These are phyloP conservation scores for Melolontha melolontha DNA, from an alignment of 2,888 invertebrate species.

Conservation along the genomic window DNA sequence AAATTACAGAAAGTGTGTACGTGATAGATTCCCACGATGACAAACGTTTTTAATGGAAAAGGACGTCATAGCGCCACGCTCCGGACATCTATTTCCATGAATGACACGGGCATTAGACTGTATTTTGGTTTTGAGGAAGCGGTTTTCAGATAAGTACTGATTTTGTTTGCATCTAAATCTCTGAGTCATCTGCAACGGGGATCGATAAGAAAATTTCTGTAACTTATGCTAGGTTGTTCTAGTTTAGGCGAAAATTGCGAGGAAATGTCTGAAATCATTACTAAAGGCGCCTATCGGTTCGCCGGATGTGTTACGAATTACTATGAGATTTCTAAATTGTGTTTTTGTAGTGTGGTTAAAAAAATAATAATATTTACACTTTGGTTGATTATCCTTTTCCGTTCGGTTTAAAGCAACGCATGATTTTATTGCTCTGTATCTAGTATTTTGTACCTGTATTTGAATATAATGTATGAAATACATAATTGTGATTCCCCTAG, in stretches of 20 bases:
- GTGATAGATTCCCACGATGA: conserved; percentile 7
- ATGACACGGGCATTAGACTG: conserved; percentile 1
- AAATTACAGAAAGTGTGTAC: conserved; percentile 14
- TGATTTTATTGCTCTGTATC: no score
- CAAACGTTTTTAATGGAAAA: conserved; percentile 8
- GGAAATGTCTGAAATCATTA: conserved; percentile 6
- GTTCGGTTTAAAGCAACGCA: no score
- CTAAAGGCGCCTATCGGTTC: conserved; percentile 13
- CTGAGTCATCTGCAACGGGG: conserved; percentile 4
- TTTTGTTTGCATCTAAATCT: neutral
- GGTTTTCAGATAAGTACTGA: conserved; percentile 24
- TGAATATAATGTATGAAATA: no score
- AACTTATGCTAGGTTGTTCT: neutral
- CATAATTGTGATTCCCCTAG: no score
- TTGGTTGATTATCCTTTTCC: neutral
- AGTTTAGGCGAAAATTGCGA: neutral
- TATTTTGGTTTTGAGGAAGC: conserved; percentile 19
- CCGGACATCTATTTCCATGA: conserved; percentile 7
- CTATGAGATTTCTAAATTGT: neutral
- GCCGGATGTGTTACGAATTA: conserved; percentile 8
- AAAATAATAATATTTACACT: neutral
- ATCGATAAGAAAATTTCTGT: no score
- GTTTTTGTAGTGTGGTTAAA: neutral
- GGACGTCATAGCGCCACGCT: conserved; percentile 26
- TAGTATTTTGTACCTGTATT: no score